Evolutionary conservation across 2,113 vertebrate species (phyloP), one percentile per base, ranked within the genome.

Genomic region (Bubo bubo): DNA sequence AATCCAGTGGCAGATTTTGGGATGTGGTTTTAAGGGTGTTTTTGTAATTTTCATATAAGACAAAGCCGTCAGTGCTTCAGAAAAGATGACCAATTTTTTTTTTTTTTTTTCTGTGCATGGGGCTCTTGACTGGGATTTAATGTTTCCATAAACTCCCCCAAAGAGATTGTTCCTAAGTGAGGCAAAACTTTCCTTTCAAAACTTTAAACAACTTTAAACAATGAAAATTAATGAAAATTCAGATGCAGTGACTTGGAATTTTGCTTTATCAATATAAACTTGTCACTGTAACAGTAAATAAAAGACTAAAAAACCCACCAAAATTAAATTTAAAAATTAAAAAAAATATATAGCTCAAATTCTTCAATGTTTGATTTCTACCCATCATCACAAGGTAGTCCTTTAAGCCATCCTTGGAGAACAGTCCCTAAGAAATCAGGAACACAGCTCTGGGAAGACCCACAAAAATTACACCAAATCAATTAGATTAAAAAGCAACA

Each of bases 31-130:
- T 83, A 67, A 59, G 28, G 9, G 28, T 66, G 21, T 37, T 94
- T 97, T 95, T 93, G 68, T 71, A 87, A 95, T 73, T 95, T 81
- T 79, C n/a, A 76, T 70, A 70, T 66, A 92, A 91, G 92, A 70
- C 89, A 96, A 96, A 97, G 74, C 84, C 97, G 81, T 96, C 58
- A 55, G 41, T 88, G 77, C 88, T 94, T 63, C 89, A 96, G 93
- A 97, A 96, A 93, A 95, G 86, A 96, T 83, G 88, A 96, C 34
- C 39, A 94, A 84, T 55, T 92, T 86, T 81, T 53, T 94, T 95
- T 96, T 94, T 88, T 95, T 96, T 95, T 95, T 93, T 97, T 68
- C 91, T 94, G 47, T 49, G 14, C 90, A 71, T 90, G 47, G n/a
- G 66, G 39, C 60, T 95, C 81, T 94, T 91, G 93, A 95, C 70